phyloP scores from a whole-genome alignment of 2,113 vertebrate species.

The Prunella himalayana region DNA sequence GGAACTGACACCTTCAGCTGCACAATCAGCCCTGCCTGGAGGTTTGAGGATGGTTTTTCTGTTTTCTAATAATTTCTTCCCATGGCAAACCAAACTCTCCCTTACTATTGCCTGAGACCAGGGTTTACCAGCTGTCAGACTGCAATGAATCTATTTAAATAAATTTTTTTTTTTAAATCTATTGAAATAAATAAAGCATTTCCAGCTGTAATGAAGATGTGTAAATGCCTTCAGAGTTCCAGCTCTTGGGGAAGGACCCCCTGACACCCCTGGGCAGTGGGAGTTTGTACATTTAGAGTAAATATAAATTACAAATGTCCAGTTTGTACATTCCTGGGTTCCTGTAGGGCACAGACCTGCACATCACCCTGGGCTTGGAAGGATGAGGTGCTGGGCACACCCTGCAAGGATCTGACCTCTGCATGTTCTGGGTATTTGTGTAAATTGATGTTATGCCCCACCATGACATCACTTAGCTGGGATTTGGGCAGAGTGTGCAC shows the following conservation, averaged over 20 bases:
- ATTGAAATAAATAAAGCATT: background rate
- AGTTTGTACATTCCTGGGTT: background rate
- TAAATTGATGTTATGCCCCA: background rate
- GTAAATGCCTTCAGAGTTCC: background rate
- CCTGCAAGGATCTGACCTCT: background rate
- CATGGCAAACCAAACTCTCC: background rate
- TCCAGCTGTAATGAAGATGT: background rate
- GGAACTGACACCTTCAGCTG: background rate
- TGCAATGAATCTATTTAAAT: background rate
- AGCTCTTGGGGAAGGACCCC: background rate
- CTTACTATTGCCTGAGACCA: background rate
- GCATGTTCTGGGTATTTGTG: background rate
- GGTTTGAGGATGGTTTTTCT: background rate
- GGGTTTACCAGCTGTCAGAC: background rate
- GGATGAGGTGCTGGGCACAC: background rate
- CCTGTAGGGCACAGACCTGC: background rate
- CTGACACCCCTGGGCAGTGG: rapidly evolving
- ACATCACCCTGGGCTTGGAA: background rate
- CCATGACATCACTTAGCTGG: background rate
- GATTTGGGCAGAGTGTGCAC: background rate
- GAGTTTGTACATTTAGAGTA: background rate
- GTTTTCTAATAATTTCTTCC: background rate
- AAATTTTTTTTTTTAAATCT: background rate
- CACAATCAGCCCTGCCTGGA: background rate
- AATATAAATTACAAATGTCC: background rate